Evolutionary conservation across 2,797 vertebrate species (phyloP).

Genomic region (Rhynchonycteris naso): DNA sequence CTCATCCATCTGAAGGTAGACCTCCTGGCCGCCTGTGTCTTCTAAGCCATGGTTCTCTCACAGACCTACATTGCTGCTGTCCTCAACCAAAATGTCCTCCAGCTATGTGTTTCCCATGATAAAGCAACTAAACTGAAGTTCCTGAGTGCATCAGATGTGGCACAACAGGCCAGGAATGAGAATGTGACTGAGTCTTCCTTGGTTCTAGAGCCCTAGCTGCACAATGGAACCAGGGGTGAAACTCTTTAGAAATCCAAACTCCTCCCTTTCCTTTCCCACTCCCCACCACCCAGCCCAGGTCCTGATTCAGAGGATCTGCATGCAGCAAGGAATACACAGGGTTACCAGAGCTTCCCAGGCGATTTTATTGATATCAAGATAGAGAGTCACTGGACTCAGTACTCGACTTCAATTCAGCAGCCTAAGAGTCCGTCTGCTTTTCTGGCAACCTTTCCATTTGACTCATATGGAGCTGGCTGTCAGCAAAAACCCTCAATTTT

Average conservation of each 20-base stretch:
- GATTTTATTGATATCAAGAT: background rate
- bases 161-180: background rate
- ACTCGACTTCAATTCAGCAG: background rate
- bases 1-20: background rate
- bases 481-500: slow-evolving; percentile 71
- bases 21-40: background rate
- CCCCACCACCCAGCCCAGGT: background rate
- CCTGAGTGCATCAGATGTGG: background rate
- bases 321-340: background rate
- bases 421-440: slow-evolving; percentile 1
- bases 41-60: background rate
- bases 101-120: background rate
- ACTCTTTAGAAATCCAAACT: background rate
- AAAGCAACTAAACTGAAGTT: background rate
- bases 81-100: background rate
- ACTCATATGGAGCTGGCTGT: slow-evolving; percentile 69
- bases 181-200: background rate
- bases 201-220: background rate
- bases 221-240: background rate
- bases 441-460: slow-evolving; percentile 63
- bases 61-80: background rate
- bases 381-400: background rate
- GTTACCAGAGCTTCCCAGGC: background rate
- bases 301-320: background rate
- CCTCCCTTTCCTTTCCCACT: background rate